phyloP scores from a whole-genome alignment of 2,888 invertebrate genomes.

The Barypeithes pellucidus region DNA sequence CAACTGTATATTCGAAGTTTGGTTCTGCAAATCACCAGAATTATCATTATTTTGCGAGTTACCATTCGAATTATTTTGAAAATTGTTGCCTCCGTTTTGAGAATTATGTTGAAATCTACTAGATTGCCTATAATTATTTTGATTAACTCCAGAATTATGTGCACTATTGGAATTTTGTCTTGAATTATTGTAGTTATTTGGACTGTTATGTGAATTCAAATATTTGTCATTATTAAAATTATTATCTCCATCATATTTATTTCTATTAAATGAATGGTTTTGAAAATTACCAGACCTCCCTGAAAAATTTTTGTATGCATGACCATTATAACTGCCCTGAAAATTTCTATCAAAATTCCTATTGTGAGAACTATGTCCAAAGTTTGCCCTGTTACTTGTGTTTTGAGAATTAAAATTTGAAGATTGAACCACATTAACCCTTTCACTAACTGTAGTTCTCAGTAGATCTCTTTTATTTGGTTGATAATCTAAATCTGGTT shows the following conservation, averaged over 20 bases:
- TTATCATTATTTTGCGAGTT: not conserved
- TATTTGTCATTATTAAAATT: not conserved
- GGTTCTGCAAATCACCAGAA: not conserved
- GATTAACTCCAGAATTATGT: not conserved
- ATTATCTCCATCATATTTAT: not conserved
- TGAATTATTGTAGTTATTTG: not conserved
- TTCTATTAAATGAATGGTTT: not conserved
- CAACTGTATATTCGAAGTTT: not conserved
- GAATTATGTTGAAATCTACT: not conserved
- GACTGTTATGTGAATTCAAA: too few species aligned
- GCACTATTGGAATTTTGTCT: not conserved
- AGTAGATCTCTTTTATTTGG: not conserved
- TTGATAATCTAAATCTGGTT: not conserved
- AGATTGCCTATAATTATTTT: not conserved
- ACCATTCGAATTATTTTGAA: not conserved
- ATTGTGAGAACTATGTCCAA: too few species aligned
- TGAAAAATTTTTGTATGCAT: too few species aligned
- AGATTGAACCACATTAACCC: not conserved
- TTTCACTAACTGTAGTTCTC: not conserved
- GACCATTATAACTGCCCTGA: too few species aligned
- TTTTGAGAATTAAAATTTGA: not conserved
- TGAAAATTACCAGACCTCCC: too few species aligned
- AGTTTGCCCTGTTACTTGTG: too few species aligned
- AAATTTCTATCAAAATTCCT: too few species aligned
- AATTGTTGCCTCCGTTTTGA: not conserved